phyloP scores from a whole-genome alignment of 2,113 vertebrate species.

The Spea multiplicata region DNA sequence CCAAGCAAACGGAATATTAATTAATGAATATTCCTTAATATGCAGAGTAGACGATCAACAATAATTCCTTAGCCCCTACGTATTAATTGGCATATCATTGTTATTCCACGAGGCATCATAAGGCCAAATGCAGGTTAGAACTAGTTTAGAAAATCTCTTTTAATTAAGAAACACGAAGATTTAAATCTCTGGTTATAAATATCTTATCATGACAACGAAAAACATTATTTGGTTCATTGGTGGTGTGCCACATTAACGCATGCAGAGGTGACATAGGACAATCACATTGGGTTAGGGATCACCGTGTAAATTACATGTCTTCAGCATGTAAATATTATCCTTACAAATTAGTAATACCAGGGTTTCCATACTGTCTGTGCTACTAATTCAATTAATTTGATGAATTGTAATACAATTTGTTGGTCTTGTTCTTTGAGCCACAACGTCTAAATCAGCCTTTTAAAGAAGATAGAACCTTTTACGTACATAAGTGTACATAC shows the following conservation, averaged over 20 bases:
- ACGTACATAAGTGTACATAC: too few species aligned
- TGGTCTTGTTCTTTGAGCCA: too few species aligned
- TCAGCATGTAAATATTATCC: background rate
- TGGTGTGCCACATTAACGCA: slow-evolving; percentile 51
- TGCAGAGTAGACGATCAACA: slow-evolving; percentile 61
- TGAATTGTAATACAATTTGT: too few species aligned
- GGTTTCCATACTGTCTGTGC: background rate
- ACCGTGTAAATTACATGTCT: slow-evolving; percentile 44
- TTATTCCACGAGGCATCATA: slow-evolving; percentile 61
- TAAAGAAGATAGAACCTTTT: too few species aligned
- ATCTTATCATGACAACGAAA: slow-evolving; percentile 59
- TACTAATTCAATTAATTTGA: too few species aligned
- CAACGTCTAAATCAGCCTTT: too few species aligned
- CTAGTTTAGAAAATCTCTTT: slow-evolving; percentile 63
- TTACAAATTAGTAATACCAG: background rate
- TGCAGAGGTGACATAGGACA: slow-evolving; percentile 45
- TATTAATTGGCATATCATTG: slow-evolving; percentile 63
- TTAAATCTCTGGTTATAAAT: slow-evolving; percentile 65
- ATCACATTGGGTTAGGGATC: slow-evolving; percentile 37
- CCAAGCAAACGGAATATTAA: slow-evolving; percentile 63
- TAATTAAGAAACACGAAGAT: slow-evolving; percentile 66
- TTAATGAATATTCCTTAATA: slow-evolving; percentile 63
- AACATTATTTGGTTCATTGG: slow-evolving; percentile 54
- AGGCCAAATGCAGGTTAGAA: slow-evolving; percentile 66
- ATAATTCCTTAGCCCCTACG: slow-evolving; percentile 59